Conservation (phyloP, 2,797 vertebrate genomes). For the Semotilus atromaculatus region DNA sequence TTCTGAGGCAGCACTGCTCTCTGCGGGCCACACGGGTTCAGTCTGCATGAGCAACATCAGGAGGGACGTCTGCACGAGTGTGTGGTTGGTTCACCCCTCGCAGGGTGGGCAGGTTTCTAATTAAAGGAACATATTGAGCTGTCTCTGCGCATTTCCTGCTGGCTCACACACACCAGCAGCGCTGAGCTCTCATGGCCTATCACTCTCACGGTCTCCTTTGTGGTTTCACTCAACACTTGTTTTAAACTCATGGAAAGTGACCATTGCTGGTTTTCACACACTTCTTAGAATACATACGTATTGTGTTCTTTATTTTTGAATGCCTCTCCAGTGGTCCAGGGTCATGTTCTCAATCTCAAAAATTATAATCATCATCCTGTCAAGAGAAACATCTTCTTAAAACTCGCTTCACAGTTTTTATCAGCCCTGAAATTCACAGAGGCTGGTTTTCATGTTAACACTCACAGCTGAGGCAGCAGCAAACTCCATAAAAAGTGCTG, state of each 20-base stretch:
- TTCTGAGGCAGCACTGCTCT: constrained; percentile 13
- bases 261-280: background rate
- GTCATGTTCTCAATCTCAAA: constrained; percentile 1
- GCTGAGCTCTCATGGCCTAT: background rate
- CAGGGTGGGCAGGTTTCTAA: constrained; percentile 33
- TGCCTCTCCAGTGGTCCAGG: background rate
- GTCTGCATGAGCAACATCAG: background rate
- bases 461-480: background rate
- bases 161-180: background rate
- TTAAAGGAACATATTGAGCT: constrained; percentile 49
- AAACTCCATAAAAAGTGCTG: constrained; percentile 12
- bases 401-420: background rate
- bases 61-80: background rate
- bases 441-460: background rate
- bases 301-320: background rate
- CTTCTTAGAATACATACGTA: background rate
- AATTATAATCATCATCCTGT: background rate
- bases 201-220: background rate
- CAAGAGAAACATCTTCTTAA: background rate
- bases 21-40: background rate
- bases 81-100: constrained; percentile 37
- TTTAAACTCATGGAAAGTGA: background rate
- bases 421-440: background rate
- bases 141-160: constrained; percentile 43
- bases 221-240: background rate